A percentile compares a stretch with the other conserved stretches of the same genome.
Conservation (phyloP, 2,888 invertebrate genomes). For the Nomada goodeniana region DNA sequence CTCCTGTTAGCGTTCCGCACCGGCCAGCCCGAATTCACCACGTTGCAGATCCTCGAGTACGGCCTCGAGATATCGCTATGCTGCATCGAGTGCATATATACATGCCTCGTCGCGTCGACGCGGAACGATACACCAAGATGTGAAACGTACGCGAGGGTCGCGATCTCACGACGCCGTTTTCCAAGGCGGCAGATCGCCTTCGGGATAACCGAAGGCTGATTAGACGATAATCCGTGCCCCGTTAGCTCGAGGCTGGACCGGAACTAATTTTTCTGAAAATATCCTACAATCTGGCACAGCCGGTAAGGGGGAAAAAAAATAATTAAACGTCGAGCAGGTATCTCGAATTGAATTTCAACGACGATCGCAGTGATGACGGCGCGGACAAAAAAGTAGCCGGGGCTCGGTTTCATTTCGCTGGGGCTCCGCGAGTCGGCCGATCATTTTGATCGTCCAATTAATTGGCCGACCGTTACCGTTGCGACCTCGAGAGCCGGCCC, state of each 20-base stretch:
- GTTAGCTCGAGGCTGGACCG: neutral
- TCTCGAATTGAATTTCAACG: neutral
- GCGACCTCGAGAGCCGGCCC: neutral
- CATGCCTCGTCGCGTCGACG: neutral
- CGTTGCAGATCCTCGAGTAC: conserved; percentile 78
- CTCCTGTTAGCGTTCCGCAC: conserved; percentile 50
- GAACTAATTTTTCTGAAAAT: neutral
- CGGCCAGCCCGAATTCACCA: conserved; percentile 71
- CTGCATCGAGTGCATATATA: conserved; percentile 42
- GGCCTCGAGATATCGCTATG: conserved; percentile 73
- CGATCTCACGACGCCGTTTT: neutral
- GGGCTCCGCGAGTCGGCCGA: conserved; percentile 2
- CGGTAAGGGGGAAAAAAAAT: neutral
- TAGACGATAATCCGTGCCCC: neutral
- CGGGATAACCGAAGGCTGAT: neutral
- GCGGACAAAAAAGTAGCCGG: neutral
- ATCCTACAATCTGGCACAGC: neutral
- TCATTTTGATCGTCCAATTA: conserved; percentile 47
- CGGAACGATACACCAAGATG: neutral
- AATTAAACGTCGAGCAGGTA: neutral
- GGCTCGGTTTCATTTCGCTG: conserved; percentile 23
- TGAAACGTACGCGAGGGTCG: neutral
- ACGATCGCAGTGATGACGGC: conserved; percentile 3
- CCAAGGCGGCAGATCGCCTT: neutral
- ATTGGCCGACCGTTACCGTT: conserved; percentile 12